phyloP scores from a whole-genome alignment of 2,113 vertebrate species.

The Sorex fumeus region DNA sequence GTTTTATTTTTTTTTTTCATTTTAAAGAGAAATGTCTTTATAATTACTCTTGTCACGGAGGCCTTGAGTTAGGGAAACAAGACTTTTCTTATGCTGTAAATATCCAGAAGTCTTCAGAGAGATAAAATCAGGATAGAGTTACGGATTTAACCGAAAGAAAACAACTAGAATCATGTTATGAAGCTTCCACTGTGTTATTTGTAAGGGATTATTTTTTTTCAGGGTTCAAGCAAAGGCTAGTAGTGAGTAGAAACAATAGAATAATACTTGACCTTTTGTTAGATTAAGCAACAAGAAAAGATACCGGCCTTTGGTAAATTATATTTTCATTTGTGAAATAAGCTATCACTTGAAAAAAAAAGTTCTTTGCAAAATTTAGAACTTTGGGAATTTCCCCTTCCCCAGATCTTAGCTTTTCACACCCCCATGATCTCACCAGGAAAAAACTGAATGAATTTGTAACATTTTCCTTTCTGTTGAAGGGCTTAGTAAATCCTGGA shows the following conservation, averaged over 20 bases:
- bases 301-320: conserved; percentile 52
- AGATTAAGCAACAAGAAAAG: conserved; percentile 62
- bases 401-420: conserved; percentile 47
- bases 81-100: conserved; percentile 78
- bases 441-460: conserved; percentile 73
- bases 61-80: conserved; percentile 71
- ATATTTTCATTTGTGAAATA: conserved; percentile 39
- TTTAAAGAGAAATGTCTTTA: conserved; percentile 66
- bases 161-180: conserved; percentile 75
- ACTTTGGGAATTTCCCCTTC: conserved; percentile 21
- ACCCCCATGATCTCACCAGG: conserved; percentile 74
- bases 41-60: conserved; percentile 57
- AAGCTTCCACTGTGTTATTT: conserved; percentile 74
- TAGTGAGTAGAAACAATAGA: conserved; percentile 51
- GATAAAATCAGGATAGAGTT: conserved; percentile 78
- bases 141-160: conserved; percentile 82
- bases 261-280: conserved; percentile 35
- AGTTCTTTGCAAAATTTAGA: conserved; percentile 64
- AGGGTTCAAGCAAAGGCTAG: conserved; percentile 74
- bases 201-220: conserved; percentile 29
- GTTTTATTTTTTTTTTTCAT: conserved; percentile 48
- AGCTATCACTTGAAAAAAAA: conserved; percentile 48
- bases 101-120: conserved; percentile 78
- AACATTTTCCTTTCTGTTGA: conserved; percentile 80
- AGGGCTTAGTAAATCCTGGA: conserved; percentile 74